Evolutionary conservation across 2,888 invertebrate species (phyloP), one percentile per base, ranked within the genome.

Genomic region (Drosophila fungiperda): DNA sequence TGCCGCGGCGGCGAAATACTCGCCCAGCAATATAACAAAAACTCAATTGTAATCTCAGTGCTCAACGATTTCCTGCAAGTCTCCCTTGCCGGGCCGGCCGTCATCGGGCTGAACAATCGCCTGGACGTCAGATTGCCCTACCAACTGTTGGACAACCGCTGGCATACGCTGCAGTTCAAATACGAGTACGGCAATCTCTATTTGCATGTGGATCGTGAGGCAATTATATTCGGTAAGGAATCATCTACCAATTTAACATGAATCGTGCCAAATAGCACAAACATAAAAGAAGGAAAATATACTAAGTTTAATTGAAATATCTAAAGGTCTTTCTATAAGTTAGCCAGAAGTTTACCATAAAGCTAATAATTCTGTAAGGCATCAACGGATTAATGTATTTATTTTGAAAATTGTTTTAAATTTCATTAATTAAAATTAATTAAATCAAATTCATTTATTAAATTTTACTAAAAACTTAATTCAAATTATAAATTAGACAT

Each of bases 1-100:
- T 97, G 97, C 93, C 95, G 95, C 80, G 96, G 96, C 76, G 96
- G 96, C 55, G 95, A 95, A 93, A 93, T 96, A 82, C 95, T 96
- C 93, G 95, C 95, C 63, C 96, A 96, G 92, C 94, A 95, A 84
- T 95, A 95, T 91, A 95, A 95, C 87, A 95, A 94, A 73, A 94
- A 95, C 93, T 94, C 94, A 67, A 92, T 95, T 77, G 94, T 94
- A 92, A 94, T 95, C 92, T 94, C 94, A 67, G 95, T 95, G 78
- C 93, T 94, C 83, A 94, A 93, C 90, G 95, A 95, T 90, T 94
- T 94, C 87, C 94, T 95, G 86, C 94, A 94, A 90, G 94, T 95
- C 76, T 94, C 95, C 52, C 94, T 95, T 92, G 92, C 92, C 52
- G 92, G 92, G 8, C 91, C 91, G 15, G 91, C 91, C 6, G 92